Base-by-base conservation (phyloP, 2,113 vertebrate genomes). In the Zosterops pallidus region DNA sequence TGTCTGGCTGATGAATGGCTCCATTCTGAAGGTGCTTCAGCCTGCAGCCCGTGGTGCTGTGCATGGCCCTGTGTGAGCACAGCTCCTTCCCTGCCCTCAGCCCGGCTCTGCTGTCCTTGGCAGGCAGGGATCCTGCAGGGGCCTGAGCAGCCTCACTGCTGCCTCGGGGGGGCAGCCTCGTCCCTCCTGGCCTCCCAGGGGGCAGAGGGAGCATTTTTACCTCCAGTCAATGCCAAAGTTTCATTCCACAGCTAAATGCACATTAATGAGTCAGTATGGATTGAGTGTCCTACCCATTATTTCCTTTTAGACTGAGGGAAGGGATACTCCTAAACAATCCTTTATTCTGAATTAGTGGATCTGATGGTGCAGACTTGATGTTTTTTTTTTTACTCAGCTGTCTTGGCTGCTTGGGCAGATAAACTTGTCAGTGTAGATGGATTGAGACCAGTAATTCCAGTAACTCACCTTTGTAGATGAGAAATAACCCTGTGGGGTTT, bases 331-430 rank as follows among this genome's bases (percentile, higher is more conserved):
- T 60, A 80, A 95, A 89, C 90, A 60, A 60, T 81, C 39, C 83
- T 75, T 93, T 46, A 53, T 93, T 97, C 86, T 97, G 69, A 92
- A 53, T 94, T 92, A 91, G 63, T 94, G 88, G 64, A 89, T 94
- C 71, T 97, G 82, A 94, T 94, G 92, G 56, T 96, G 42, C 80
- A 96, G 78, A 91, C 39, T 39, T 39, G 39, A 39, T 39, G 83
- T 60, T 79, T 84, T 93, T 52, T 86, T 86, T 91, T 92, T 33
- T 37, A 80, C 67, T 53, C 44, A 69, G 46, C 46, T 89, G 28
- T 85, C 47, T 92, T 91, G 67, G 78, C 63, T 91, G 71, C 57
- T 62, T 72, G 79, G 80, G 64, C 64, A 83, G 89, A 64, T 64
- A 92, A 78, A 92, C 44, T 77, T 95, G 60, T 95, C 69, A 78